phyloP scores from a whole-genome alignment of 2,113 vertebrate genomes.

The Seriola dumerili region DNA sequence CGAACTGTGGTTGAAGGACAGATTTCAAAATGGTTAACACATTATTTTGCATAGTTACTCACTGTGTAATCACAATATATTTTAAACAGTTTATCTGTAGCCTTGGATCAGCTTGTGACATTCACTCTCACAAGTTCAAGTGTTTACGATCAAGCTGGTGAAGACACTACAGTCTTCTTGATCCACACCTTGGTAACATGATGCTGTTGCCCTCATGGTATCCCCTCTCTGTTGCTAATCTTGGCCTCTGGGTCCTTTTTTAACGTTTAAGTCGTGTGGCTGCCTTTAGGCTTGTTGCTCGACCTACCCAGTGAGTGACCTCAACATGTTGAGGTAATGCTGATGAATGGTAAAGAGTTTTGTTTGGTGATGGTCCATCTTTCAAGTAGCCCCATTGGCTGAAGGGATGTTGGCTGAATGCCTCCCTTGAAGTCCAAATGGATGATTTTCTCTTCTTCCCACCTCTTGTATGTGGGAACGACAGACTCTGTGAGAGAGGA shows the following conservation, averaged over 20 bases:
- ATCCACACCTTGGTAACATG: conserved; percentile 53
- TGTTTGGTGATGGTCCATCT: background rate
- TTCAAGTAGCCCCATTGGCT: conserved; percentile 2
- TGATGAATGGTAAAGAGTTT: background rate
- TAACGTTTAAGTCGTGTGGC: background rate
- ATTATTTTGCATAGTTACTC: background rate
- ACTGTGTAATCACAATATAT: background rate
- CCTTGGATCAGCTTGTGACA: background rate
- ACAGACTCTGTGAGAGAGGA: no score
- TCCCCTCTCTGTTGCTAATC: conserved; percentile 57
- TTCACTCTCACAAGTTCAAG: background rate
- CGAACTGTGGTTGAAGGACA: background rate
- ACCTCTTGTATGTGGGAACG: background rate
- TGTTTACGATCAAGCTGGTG: background rate
- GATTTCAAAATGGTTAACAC: background rate
- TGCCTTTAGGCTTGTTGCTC: conserved; percentile 18
- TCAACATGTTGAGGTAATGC: conserved; percentile 12
- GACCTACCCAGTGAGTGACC: background rate
- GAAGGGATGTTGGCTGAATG: background rate
- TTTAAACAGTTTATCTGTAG: conserved; percentile 10
- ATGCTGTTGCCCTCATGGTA: conserved; percentile 45
- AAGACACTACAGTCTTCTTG: conserved; percentile 23
- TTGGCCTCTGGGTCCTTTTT: conserved; percentile 29
- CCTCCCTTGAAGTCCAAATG: background rate
- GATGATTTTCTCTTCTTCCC: background rate